phyloP scores from a whole-genome alignment of 2,797 vertebrate species.

The Syngnathus acus region DNA sequence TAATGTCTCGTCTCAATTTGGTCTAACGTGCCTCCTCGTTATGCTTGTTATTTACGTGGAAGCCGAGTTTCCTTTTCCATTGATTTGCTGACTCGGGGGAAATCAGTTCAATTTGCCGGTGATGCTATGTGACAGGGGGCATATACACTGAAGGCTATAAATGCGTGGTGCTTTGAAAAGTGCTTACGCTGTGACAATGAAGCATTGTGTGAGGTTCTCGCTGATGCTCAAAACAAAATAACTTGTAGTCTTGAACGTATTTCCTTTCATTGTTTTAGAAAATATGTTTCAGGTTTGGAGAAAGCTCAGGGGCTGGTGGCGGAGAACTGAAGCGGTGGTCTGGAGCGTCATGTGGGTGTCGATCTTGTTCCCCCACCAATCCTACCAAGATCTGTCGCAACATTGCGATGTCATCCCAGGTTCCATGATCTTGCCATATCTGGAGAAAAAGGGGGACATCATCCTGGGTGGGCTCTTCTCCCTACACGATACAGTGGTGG shows the following conservation, averaged over 20 bases:
- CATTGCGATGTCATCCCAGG: slow-evolving; percentile 49
- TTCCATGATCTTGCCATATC: slow-evolving; percentile 45
- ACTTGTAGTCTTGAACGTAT: not conserved
- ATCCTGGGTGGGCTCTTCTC: slow-evolving; percentile 73
- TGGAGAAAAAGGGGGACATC: slow-evolving; percentile 65
- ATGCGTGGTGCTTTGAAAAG: not conserved
- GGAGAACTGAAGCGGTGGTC: slow-evolving; percentile 12
- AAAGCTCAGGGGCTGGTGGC: not conserved
- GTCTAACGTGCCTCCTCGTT: slow-evolving; percentile 37
- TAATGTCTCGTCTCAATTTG: slow-evolving; percentile 41
- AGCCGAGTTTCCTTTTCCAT: slow-evolving; percentile 41
- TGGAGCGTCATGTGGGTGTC: slow-evolving; percentile 30
- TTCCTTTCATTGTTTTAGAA: not conserved
- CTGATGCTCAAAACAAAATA: not conserved
- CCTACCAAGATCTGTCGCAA: slow-evolving; percentile 5
- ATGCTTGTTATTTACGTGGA: slow-evolving; percentile 28
- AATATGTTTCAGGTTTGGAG: slow-evolving; percentile 19
- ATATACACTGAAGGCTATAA: not conserved
- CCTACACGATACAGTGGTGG: slow-evolving; percentile 67
- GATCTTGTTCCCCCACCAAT: slow-evolving; percentile 17
- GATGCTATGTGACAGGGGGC: slow-evolving; percentile 9
- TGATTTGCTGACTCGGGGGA: slow-evolving; percentile 32
- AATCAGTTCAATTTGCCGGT: slow-evolving; percentile 23
- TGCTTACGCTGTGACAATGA: not conserved
- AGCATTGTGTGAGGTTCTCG: not conserved